A percentile compares a stretch with the other conserved stretches of the same genome.
These are phyloP conservation scores for Bubalus kerabau DNA, from an alignment of 2,113 vertebrate species.

Conservation along the genomic window DNA sequence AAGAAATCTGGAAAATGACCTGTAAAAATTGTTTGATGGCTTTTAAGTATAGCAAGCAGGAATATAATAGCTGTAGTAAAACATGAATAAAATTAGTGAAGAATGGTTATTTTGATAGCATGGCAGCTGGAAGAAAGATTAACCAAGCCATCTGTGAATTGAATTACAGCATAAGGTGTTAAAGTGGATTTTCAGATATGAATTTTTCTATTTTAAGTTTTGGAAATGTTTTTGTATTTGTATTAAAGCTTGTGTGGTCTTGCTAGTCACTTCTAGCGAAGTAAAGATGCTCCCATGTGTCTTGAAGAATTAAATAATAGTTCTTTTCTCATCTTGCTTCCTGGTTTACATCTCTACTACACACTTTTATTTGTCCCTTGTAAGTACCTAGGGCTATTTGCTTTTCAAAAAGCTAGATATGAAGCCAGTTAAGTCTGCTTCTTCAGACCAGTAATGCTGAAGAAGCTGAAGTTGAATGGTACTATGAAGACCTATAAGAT, in stretches of 20 bases:
- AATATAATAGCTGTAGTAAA: conserved; percentile 24
- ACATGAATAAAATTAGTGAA: conserved; percentile 25
- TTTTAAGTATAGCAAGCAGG: neutral
- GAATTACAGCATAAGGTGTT: neutral
- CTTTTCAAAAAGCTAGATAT: neutral
- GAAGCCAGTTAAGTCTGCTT: neutral
- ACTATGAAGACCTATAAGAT: neutral
- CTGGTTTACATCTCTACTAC: neutral
- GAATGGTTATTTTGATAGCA: conserved; percentile 39
- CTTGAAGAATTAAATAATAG: neutral
- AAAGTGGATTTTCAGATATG: conserved; percentile 18
- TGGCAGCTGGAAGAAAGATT: conserved; percentile 27
- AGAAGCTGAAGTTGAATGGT: neutral
- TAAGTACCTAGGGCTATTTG: neutral
- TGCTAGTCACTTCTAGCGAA: neutral
- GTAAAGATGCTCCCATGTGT: neutral
- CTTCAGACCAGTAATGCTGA: neutral
- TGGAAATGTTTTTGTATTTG: neutral
- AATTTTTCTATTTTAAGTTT: conserved; percentile 31
- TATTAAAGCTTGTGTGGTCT: neutral
- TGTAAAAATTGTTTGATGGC: neutral
- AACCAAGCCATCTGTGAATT: conserved; percentile 20
- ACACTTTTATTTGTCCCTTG: neutral
- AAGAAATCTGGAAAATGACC: conserved; percentile 7
- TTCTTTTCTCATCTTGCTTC: neutral